phyloP scores from a whole-genome alignment of 2,113 vertebrate genomes.

The Pluvianellus socialis region DNA sequence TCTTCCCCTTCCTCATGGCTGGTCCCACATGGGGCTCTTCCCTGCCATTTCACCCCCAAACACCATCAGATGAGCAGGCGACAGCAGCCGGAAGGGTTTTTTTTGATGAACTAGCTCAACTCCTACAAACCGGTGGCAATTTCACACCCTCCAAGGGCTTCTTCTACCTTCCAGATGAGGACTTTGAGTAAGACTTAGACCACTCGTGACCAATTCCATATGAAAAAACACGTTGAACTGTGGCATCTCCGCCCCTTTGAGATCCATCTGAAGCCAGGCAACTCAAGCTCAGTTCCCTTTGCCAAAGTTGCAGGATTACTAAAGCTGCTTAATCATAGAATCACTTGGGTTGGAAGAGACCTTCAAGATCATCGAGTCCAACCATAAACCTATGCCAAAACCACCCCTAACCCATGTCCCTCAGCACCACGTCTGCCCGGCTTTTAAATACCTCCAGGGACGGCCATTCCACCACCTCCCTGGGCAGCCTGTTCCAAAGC shows the following conservation, averaged over 20 bases:
- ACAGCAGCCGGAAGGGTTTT: fast-evolving
- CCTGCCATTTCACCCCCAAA: background rate
- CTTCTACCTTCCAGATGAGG: background rate
- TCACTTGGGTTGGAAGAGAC: no score
- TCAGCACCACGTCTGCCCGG: no score
- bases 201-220: background rate
- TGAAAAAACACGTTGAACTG: background rate
- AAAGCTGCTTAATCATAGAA: background rate
- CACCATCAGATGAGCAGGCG: background rate
- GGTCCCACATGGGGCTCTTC: background rate
- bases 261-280: background rate
- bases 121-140: background rate
- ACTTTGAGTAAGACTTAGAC: background rate
- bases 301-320: background rate
- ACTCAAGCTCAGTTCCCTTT: background rate
- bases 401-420: no score
- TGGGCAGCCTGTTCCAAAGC: no score
- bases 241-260: background rate
- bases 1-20: background rate
- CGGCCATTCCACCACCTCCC: no score
- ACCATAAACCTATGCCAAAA: no score
- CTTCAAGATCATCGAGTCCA: no score
- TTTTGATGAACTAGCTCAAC: background rate
- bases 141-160: background rate
- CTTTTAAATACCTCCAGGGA: no score